Evolutionary conservation across 2,113 vertebrate genomes (phyloP).

Genomic region (Cottus gobio): DNA sequence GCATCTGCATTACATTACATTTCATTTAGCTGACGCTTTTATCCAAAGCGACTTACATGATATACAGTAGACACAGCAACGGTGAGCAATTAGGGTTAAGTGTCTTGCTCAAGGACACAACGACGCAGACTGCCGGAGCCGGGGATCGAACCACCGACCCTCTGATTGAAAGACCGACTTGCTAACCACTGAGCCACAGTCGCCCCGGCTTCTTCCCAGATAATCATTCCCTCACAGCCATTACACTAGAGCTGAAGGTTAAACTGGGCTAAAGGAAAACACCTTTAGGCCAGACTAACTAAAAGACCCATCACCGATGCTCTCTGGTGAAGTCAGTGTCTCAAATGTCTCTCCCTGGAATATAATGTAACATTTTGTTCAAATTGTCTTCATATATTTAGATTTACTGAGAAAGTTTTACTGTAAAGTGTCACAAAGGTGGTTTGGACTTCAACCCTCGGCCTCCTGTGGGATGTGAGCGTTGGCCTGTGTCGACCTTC

Average conservation of each 20-base stretch:
- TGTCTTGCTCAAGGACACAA: too few relatives aligned
- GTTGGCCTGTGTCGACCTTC: neutral
- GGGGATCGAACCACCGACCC: too few relatives aligned
- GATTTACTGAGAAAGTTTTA: neutral
- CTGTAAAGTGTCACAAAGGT: neutral
- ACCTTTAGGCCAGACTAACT: neutral
- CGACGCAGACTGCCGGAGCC: too few relatives aligned
- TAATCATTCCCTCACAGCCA: neutral
- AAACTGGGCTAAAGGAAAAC: neutral
- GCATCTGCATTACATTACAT: too few relatives aligned
- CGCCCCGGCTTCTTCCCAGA: neutral
- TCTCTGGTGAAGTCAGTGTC: too few relatives aligned
- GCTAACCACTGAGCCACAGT: too few relatives aligned
- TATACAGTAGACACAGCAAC: too few relatives aligned
- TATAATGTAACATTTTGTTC: neutral
- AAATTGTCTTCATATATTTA: too few relatives aligned
- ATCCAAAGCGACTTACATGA: too few relatives aligned
- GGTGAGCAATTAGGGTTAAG: too few relatives aligned
- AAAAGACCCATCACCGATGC: neutral
- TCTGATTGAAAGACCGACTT: too few relatives aligned
- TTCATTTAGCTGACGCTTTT: too few relatives aligned
- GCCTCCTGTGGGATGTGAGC: constrained; percentile 17
- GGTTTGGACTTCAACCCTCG: neutral
- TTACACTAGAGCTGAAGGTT: neutral
- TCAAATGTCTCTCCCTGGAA: neutral